Evolutionary conservation across 2,888 invertebrate species (phyloP).

Genomic region (Phlogophora meticulosa): DNA sequence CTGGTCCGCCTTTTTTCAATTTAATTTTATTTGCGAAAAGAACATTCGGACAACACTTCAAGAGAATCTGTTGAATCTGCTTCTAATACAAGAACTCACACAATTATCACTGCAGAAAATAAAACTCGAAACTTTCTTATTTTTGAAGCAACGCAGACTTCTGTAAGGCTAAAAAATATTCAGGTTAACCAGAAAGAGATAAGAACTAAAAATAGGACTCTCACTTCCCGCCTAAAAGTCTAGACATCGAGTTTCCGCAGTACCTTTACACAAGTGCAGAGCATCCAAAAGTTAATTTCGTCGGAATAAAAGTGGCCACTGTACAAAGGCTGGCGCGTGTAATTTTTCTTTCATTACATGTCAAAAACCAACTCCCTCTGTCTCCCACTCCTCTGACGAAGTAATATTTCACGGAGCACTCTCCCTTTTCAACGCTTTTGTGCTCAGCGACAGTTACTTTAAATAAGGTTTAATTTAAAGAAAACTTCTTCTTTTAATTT

Average conservation of each 20-base stretch:
- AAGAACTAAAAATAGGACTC: constrained; percentile 2
- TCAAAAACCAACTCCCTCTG: constrained; percentile 69
- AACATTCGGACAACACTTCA: constrained; percentile 31
- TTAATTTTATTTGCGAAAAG: constrained; percentile 57
- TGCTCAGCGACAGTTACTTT: constrained; percentile 51
- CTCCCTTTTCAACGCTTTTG: constrained; percentile 61
- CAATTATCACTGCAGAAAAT: constrained; percentile 17
- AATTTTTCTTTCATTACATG: constrained; percentile 84
- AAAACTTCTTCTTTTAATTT: constrained; percentile 59
- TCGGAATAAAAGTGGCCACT: constrained; percentile 73
- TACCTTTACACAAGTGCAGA: constrained; percentile 51
- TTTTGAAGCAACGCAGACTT: neutral
- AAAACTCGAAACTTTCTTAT: neutral
- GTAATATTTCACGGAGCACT: constrained; percentile 67
- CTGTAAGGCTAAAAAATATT: neutral
- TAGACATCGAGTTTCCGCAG: constrained; percentile 43
- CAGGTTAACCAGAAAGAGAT: constrained; percentile 14
- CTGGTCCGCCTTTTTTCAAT: constrained; percentile 55
- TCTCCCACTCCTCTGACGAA: constrained; percentile 57
- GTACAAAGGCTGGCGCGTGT: constrained; percentile 73
- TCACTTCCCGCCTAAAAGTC: constrained; percentile 27
- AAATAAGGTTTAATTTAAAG: constrained; percentile 64
- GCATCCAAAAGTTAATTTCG: constrained; percentile 81
- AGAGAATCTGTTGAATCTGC: constrained; percentile 27
- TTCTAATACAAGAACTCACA: constrained; percentile 36